phyloP scores from a whole-genome alignment of 1,140 invertebrate genomes.

The Leptopilina clavipes region DNA sequence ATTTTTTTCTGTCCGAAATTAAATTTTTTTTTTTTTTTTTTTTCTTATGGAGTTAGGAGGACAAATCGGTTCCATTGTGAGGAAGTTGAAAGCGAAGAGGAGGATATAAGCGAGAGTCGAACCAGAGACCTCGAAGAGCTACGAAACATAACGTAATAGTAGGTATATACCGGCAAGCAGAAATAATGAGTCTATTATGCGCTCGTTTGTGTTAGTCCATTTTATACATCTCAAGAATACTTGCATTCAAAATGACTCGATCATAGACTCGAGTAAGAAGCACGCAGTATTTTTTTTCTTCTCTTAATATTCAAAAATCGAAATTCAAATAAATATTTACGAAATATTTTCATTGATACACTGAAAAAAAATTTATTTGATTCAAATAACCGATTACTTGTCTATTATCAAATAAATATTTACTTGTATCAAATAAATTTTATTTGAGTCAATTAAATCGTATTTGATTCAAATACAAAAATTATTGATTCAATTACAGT shows the following conservation, averaged over 20 bases:
- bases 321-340: too few species aligned
- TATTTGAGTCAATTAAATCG: too few species aligned
- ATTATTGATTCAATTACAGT: too few species aligned
- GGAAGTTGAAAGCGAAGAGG: constrained; percentile 66
- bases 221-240: constrained; percentile 48
- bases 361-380: too few species aligned
- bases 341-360: too few species aligned
- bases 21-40: too few species aligned
- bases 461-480: too few species aligned
- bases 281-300: background rate
- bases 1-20: too few species aligned
- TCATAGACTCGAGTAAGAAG: background rate
- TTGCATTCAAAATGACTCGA: constrained; percentile 28
- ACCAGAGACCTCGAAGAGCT: constrained; percentile 65
- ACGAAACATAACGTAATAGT: constrained; percentile 69
- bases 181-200: constrained; percentile 72
- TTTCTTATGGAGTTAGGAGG: background rate
- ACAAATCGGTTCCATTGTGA: constrained; percentile 61
- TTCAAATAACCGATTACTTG: too few species aligned
- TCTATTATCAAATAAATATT: too few species aligned
- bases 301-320: background rate
- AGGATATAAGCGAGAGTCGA: constrained; percentile 72
- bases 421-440: too few species aligned
- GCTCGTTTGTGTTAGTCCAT: constrained; percentile 62
- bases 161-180: constrained; percentile 63